Conservation (phyloP, 2,797 vertebrate species). For the Phylloscopus collybita region DNA sequence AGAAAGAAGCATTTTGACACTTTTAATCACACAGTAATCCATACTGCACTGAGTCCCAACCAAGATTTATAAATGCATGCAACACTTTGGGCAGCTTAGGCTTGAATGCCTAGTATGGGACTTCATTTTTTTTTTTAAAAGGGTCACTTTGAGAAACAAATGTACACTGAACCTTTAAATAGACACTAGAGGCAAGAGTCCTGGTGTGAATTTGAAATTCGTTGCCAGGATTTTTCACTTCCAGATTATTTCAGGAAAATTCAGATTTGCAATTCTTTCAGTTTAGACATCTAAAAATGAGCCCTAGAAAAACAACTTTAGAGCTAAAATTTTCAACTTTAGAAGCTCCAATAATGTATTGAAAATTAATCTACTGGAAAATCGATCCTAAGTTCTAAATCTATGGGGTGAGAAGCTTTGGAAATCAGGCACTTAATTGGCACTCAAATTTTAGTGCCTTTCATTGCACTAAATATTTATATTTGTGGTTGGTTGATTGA, state of each 20-base stretch:
- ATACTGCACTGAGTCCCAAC: background rate
- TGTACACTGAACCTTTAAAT: background rate
- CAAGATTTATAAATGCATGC: background rate
- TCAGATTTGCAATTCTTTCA: background rate
- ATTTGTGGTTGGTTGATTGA: background rate
- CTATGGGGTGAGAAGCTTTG: background rate
- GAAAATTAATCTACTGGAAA: background rate
- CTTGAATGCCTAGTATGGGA: background rate
- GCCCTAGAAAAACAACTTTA: background rate
- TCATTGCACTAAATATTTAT: background rate
- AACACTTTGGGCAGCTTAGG: background rate
- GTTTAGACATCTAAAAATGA: background rate
- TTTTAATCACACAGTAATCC: background rate
- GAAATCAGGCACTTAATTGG: background rate
- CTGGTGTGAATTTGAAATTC: background rate
- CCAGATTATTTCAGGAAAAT: background rate
- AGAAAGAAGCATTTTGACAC: background rate
- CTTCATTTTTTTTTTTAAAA: background rate
- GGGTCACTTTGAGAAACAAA: background rate
- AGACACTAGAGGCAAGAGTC: background rate
- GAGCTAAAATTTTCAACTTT: background rate
- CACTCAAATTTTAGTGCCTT: background rate
- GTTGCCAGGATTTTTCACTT: background rate
- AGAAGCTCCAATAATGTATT: background rate
- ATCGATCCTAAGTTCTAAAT: background rate